Conservation (phyloP, 2,797 vertebrate species). For the Setipinna tenuifilis region DNA sequence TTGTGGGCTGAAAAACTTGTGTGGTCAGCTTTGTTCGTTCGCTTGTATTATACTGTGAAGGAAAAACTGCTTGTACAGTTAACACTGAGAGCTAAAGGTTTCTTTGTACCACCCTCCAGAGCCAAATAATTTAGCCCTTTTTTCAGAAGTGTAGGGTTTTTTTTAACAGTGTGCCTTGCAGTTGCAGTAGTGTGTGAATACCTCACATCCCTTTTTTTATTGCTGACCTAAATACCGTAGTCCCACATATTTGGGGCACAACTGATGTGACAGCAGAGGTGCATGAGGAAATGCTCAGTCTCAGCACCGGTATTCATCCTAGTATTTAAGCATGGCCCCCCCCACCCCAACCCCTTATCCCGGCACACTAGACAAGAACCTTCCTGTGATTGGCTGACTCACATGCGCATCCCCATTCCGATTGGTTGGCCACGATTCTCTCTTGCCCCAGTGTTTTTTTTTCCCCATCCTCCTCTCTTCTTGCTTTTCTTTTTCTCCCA, state of each 20-base stretch:
- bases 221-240: neutral
- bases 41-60: too few species aligned
- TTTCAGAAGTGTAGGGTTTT: neutral
- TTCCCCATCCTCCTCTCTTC: too few species aligned
- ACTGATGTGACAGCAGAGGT: neutral
- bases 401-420: neutral
- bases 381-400: slow-evolving; percentile 21
- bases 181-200: neutral
- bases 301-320: neutral
- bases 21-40: too few species aligned
- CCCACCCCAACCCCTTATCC: neutral
- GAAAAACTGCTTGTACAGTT: too few species aligned
- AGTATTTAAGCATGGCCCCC: neutral
- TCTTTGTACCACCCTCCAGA: neutral
- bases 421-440: slow-evolving; percentile 2
- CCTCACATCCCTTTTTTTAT: neutral
- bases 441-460: neutral
- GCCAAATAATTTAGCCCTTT: neutral
- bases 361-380: neutral
- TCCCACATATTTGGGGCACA: neutral
- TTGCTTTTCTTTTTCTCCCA: too few species aligned
- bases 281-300: neutral
- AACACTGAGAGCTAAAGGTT: too few species aligned
- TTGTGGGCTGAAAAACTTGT: neutral
- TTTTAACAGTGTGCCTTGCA: neutral